A percentile compares a stretch with the other conserved stretches of the same genome.
Conservation (phyloP, 2,797 vertebrate genomes). For the Poecile montanus region DNA sequence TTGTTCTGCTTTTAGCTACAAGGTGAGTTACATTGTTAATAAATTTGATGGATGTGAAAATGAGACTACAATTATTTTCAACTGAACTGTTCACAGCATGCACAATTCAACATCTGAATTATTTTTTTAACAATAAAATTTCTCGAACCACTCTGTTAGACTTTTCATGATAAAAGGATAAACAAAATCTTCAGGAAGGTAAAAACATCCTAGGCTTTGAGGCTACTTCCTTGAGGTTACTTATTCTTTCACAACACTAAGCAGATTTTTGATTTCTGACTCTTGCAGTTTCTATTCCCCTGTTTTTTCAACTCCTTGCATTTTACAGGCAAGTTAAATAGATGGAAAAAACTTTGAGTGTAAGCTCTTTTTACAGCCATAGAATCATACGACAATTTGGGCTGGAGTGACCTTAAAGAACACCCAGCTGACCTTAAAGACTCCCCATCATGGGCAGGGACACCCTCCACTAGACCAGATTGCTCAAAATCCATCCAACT, state of each 20-base stretch:
- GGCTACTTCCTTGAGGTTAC: neutral
- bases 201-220: neutral
- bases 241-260: neutral
- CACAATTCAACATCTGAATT: neutral
- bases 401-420: neutral
- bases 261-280: slow-evolving; percentile 27
- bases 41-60: neutral
- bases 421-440: neutral
- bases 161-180: neutral
- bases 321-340: slow-evolving; percentile 6
- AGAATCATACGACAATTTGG: neutral
- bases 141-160: neutral
- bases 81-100: neutral
- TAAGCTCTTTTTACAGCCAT: neutral
- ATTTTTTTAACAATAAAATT: neutral
- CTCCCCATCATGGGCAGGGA: neutral
- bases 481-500: neutral
- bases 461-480: neutral
- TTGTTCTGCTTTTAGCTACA: neutral
- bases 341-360: neutral
- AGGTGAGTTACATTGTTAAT: neutral
- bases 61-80: neutral
- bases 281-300: neutral
- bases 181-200: neutral
- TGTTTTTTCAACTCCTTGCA: neutral